Conservation (phyloP, 2,113 vertebrate species). For the Corythornis madagascariensis region DNA sequence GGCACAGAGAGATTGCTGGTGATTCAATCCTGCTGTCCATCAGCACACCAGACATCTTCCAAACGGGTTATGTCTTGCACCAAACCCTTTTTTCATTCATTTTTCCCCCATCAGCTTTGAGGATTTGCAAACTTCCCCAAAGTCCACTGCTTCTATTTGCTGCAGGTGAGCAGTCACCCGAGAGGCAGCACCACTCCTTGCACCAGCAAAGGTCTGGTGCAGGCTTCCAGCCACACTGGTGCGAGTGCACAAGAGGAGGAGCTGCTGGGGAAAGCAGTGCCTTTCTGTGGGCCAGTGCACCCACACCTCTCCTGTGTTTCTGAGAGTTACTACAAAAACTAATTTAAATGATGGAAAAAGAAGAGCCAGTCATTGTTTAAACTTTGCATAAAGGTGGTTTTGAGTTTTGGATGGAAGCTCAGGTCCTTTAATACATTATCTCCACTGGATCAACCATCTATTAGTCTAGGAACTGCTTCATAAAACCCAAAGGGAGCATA, state of each 20-base stretch:
- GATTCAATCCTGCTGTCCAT: accelerated
- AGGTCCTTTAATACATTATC: not conserved
- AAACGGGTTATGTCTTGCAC: not conserved
- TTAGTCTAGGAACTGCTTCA: not conserved
- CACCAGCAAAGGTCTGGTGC: not conserved
- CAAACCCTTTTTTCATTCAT: not conserved
- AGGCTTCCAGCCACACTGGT: not conserved
- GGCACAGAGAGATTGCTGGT: not conserved
- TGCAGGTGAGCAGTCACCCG: not conserved
- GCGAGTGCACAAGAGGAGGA: accelerated
- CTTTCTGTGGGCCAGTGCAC: not conserved
- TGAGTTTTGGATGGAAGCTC: not conserved
- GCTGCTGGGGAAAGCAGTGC: not conserved
- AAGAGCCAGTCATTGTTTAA: not conserved
- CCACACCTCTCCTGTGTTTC: not conserved
- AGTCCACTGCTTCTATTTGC: not conserved
- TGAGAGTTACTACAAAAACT: not conserved
- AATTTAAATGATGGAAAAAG: not conserved
- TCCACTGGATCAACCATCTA: not conserved
- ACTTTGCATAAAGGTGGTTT: not conserved
- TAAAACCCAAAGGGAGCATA: not conserved
- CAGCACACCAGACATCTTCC: not conserved
- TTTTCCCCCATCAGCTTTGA: not conserved
- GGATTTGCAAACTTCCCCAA: not conserved
- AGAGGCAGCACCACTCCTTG: not conserved